Evolutionary conservation across 2,113 vertebrate genomes (phyloP), one percentile per base, ranked within the genome.

Genomic region (Labeo rohita): DNA sequence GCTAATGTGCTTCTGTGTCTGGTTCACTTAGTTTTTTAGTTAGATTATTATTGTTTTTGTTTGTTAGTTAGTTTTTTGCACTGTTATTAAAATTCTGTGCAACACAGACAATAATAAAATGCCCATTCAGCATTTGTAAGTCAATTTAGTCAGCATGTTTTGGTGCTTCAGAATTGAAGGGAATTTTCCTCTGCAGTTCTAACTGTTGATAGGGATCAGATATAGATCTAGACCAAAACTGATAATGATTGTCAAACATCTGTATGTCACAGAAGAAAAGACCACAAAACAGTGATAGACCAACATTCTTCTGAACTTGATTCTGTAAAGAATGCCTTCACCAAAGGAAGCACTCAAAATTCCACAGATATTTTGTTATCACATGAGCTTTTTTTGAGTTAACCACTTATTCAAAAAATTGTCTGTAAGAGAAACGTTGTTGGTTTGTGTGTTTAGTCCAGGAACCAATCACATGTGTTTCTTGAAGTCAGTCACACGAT

Each of bases 311-410:
- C 28, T 28, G 28, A 28, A 45, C 39, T 63, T 45, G 36, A n/a
- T 47, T 80, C 18, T 56, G 72, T 74, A n/a, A 49, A 74, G 39
- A 47, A 74, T 74, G 8, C 49, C 43, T 74, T 49, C 72, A 74
- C 72, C 72, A 74, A 74, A 74, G 43, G 43, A 74, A 49, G 72
- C 21, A 45, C 45, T 45, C 8, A 11, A 13, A 49, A 23, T 74
- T 74, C 72, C 72, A n/a, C 18, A 10, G 10, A 74, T n/a, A 49
- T 74, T 74, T 74, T 74, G 8, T 74, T 21, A 47, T 74, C 43
- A 74, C 72, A 74, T 74, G 72, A 74, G 21, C 72, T 11, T 47
- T 49, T 70, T 70, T 21, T 70, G 66, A 34, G 66, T 74, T 43
- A 28, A 28, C 28, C 28, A 28, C 28, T 28, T 28, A 28, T 28